A percentile compares a stretch with the other conserved stretches of the same genome.
Evolutionary conservation across 1,140 invertebrate genomes (phyloP).

Genomic region (Philaenus spumarius): DNA sequence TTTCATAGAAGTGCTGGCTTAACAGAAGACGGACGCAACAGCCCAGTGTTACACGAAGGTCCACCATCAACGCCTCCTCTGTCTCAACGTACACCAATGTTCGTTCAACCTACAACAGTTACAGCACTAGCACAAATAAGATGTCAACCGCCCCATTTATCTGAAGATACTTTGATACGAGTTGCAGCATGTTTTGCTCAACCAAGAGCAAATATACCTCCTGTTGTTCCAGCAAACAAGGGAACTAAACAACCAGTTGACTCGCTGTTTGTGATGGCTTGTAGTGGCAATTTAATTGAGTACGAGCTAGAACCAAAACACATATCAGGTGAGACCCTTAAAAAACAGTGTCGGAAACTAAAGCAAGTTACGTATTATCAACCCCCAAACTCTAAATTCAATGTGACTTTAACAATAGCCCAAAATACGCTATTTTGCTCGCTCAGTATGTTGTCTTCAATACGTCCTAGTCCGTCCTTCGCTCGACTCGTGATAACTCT

Average conservation of each 20-base stretch:
- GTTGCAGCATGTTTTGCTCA: slow-evolving; percentile 73
- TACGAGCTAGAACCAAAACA: slow-evolving; percentile 83
- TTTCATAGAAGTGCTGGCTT: slow-evolving; percentile 95
- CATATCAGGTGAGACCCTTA: slow-evolving; percentile 51
- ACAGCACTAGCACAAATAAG: slow-evolving; percentile 73
- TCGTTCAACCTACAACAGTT: slow-evolving; percentile 72
- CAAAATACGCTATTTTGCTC: too few relatives aligned
- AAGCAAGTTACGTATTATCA: too few relatives aligned
- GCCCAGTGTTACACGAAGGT: slow-evolving; percentile 55
- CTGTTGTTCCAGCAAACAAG: slow-evolving; percentile 3
- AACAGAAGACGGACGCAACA: slow-evolving; percentile 61
- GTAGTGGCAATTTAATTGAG: slow-evolving; percentile 80
- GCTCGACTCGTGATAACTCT: too few relatives aligned
- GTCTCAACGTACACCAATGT: slow-evolving; percentile 83
- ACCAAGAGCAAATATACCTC: slow-evolving; percentile 63
- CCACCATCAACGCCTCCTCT: slow-evolving; percentile 60
- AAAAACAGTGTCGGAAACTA: too few relatives aligned
- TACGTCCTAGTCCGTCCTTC: too few relatives aligned
- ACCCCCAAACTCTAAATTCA: too few relatives aligned
- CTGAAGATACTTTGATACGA: slow-evolving; percentile 50
- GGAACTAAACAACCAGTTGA: slow-evolving; percentile 55
- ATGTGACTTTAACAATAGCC: too few relatives aligned
- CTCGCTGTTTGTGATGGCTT: slow-evolving; percentile 85
- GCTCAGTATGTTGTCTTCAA: too few relatives aligned
- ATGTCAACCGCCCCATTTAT: not conserved